Base-by-base conservation (phyloP, 2,113 vertebrate species). In the Hucho hucho region DNA sequence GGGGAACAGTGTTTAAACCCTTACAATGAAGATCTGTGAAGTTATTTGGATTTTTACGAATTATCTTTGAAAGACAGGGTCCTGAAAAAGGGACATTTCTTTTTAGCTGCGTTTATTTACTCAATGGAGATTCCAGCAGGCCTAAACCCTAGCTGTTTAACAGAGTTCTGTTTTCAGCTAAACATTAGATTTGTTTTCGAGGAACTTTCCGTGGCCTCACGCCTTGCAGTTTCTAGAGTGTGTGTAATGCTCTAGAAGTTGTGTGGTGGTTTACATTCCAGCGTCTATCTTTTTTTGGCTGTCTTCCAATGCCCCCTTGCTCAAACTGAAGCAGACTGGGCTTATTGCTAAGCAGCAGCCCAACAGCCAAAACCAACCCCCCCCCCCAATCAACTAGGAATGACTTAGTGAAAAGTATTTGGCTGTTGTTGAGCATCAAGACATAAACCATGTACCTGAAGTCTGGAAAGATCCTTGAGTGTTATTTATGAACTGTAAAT, bases 231-330 rank as follows among this genome's bases (percentile, higher is more conserved):
- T 46, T 53, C 16, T 47, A 25, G 3, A 67, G 24, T 29, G 66
- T 28, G 74, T 47, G 66, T 43, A 73, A 68, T 73, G 70, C 24
- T 59, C 46, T 25, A 49, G 69, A 49, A 37, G 58, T 63, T 58
- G 4, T 24, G 32, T n/a, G 13, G 29, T 63, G 65, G 65, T 61
- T 61, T 22, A 32, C 46, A 58, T 66, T 59, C 68, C 26, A 46
- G 6, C 16, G 32, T 24, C 22, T 72, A 11, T 67, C 67, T 79
- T 76, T 13, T 64, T 64, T 73, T 29, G 67, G 29, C 47, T 22
- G 12, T n/a, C 14, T 14, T 28, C 70, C 68, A 80, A 13, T 22
- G 16, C 1, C 24, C 20, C 22, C 25, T 29, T 71, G 29, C 47
- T 71, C 69, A 71, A 28, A 56, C n/a, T 49, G 69, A 70, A 70